Base-by-base conservation (phyloP, 2,113 vertebrate species). In the Arvicanthis niloticus region DNA sequence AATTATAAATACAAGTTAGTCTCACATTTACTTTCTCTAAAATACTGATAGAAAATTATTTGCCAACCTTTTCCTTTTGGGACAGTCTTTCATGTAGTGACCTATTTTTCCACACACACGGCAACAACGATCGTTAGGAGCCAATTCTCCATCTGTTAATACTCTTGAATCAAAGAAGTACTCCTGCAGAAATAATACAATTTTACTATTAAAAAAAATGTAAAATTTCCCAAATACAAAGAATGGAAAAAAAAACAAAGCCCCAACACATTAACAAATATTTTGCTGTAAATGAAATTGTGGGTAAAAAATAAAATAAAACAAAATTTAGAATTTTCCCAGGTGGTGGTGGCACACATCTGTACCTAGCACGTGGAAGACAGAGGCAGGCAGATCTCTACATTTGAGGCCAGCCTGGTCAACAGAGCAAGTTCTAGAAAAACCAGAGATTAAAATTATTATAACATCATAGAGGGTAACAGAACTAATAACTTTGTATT, bases 41-140 rank as follows among this genome's bases (percentile, higher is more conserved):
- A 96, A 94, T 95, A 19, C 1, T 97, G 51, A 96, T 80, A 97
- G 0, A 92, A 56, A 95, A 96, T 95, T 53, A 95, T 94, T 91
- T 96, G 93, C 98, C 97, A 96, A 99, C 99, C 99, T 99, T 98
- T 99, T 99, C 97, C 99, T 99, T 97, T 99, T 99, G 17, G 99
- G 99, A 96, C 99, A 99, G 97, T 99, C 99, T 98, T 99, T 99
- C 99, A 99, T 99, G 96, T 99, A 99, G 97, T 99, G 99, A 88
- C 99, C 99, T 93, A 99, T 99, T 98, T 99, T 99, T 84, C 99
- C 99, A 93, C 99, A 99, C 92, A 99, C 99, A 96, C 99, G 98
- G 98, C 99, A 99, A 98, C 99, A 99, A 93, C 99, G 98, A 98
- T 99, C 99, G 89, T 99, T 99, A 51, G 99, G 99, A 72, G 99